Evolutionary conservation across 2,113 vertebrate species (phyloP).

Genomic region (Trematomus loennbergii): DNA sequence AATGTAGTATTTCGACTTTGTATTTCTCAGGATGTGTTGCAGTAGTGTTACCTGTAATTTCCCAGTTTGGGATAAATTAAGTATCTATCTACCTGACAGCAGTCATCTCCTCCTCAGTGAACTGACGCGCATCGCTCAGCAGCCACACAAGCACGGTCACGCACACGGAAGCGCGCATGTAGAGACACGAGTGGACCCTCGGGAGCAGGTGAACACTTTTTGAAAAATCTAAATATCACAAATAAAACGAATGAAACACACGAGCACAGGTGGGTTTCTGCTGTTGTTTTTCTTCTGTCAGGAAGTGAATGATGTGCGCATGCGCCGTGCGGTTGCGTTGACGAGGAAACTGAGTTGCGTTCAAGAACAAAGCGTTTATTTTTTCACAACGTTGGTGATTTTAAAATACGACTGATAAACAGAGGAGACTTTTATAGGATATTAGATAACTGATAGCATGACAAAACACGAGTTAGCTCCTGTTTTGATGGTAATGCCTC

Average conservation of each 20-base stretch:
- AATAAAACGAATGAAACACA: background rate
- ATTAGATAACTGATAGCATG: background rate
- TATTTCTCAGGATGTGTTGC: background rate
- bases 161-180: background rate
- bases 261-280: background rate
- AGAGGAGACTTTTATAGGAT: background rate
- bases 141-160: background rate
- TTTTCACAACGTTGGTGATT: background rate
- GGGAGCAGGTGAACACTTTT: background rate
- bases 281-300: background rate
- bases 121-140: conserved; percentile 38
- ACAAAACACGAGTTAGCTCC: background rate
- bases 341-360: background rate
- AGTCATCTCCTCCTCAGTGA: conserved; percentile 62
- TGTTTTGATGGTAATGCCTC: too few relatives aligned
- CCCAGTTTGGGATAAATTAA: too few relatives aligned
- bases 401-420: background rate
- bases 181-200: background rate
- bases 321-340: background rate
- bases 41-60: background rate
- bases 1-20: too few relatives aligned
- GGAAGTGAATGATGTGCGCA: background rate
- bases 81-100: conserved; percentile 48
- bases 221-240: background rate
- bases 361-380: background rate